phyloP scores from a whole-genome alignment of 2,797 vertebrate genomes.

The Channa striata region DNA sequence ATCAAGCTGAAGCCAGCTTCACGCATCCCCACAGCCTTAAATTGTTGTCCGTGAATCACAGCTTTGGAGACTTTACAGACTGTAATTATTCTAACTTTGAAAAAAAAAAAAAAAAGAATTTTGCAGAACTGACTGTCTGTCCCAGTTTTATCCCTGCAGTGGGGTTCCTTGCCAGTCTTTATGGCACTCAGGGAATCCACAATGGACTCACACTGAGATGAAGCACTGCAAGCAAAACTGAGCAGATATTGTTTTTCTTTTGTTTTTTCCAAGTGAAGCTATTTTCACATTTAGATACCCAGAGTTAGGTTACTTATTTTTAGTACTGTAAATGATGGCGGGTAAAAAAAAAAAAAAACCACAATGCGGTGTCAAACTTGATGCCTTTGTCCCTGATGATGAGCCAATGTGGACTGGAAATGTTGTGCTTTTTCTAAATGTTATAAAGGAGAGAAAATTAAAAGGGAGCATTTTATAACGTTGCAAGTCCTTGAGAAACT shows the following conservation, averaged over 20 bases:
- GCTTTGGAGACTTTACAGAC: slow-evolving; percentile 16
- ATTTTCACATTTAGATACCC: slow-evolving; percentile 14
- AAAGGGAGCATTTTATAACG: not conserved
- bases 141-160: not conserved
- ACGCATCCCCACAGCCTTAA: not conserved
- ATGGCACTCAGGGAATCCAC: not conserved
- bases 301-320: not conserved
- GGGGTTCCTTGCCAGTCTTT: slow-evolving; percentile 14
- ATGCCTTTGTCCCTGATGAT: not conserved
- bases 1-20: slow-evolving; percentile 11
- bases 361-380: not conserved
- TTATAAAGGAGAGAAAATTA: not conserved
- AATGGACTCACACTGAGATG: slow-evolving; percentile 43
- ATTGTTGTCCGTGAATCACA: slow-evolving; percentile 24
- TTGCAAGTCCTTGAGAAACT: not conserved
- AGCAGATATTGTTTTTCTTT: slow-evolving; percentile 7
- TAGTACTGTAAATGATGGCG: not conserved
- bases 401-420: not conserved
- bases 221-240: slow-evolving; percentile 21
- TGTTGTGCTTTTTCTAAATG: too few relatives aligned
- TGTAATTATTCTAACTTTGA: slow-evolving; percentile 35
- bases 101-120: slow-evolving; percentile 25
- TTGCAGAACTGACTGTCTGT: not conserved
- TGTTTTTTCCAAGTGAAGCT: slow-evolving; percentile 2
- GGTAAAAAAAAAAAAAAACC: not conserved